These are phyloP conservation scores for Harpalus rufipes DNA, from an alignment of 2,888 invertebrate genomes.

Conservation along the genomic window DNA sequence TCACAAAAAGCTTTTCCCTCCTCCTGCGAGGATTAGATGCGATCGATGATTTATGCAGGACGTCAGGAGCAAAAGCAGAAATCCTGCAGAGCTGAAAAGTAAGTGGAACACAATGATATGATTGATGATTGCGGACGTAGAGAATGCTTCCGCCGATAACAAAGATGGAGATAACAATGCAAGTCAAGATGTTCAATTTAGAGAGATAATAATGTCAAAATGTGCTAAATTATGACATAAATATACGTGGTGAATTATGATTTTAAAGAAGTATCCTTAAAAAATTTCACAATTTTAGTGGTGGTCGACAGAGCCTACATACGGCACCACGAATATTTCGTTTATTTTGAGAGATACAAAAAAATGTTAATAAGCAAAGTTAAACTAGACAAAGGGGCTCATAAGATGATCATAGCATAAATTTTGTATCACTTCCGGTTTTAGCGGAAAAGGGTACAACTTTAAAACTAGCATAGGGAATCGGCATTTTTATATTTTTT, in stretches of 20 bases:
- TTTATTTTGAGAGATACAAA: too few species aligned
- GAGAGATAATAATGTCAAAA: not conserved
- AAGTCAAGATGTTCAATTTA: not conserved
- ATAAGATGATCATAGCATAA: too few species aligned
- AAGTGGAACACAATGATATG: not conserved
- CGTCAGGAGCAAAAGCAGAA: not conserved
- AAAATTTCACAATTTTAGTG: too few species aligned
- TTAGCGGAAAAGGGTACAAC: too few species aligned
- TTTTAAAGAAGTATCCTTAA: too few species aligned
- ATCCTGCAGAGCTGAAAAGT: not conserved
- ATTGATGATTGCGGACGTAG: not conserved
- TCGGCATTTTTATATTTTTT: too few species aligned
- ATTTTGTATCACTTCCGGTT: too few species aligned
- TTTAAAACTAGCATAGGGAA: too few species aligned
- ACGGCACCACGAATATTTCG: too few species aligned
- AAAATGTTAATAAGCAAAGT: too few species aligned
- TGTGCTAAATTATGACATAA: not conserved
- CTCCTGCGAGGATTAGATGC: not conserved
- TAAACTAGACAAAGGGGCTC: too few species aligned
- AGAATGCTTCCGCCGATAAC: not conserved
- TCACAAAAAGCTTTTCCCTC: not conserved
- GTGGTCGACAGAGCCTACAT: too few species aligned
- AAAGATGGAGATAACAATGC: not conserved
- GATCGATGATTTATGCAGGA: constrained; percentile 1
- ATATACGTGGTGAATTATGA: not conserved